Conservation (phyloP, 2,113 vertebrate genomes). For the Paraplagusia blochii region DNA sequence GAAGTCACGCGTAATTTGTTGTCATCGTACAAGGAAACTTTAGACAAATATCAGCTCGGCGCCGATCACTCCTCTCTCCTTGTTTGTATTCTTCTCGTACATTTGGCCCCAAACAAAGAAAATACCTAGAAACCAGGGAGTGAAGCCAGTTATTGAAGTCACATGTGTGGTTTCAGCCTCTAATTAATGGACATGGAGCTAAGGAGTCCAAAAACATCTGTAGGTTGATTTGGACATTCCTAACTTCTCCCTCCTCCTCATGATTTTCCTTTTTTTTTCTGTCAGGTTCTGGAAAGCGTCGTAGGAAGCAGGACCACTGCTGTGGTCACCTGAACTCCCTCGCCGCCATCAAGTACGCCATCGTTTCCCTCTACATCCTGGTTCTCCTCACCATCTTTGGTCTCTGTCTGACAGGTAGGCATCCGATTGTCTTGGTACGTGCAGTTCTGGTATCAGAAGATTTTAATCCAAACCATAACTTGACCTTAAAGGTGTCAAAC, state of each 20-base stretch:
- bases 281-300: conserved; percentile 66
- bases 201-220: not conserved
- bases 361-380: conserved; percentile 78
- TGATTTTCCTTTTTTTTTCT: not conserved
- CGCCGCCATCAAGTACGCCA: conserved; percentile 78
- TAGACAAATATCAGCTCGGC: not conserved
- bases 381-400: conserved; percentile 79
- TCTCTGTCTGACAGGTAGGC: conserved; percentile 77
- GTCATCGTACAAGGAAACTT: not conserved
- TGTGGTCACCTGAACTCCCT: conserved; percentile 75
- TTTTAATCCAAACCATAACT: too few relatives aligned
- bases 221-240: too few relatives aligned
- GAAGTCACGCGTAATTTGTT: not conserved
- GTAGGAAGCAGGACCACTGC: conserved; percentile 73
- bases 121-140: conserved; percentile 1
- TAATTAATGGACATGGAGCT: not conserved
- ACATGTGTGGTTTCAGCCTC: too few relatives aligned
- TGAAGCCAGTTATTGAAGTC: not conserved
- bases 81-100: not conserved
- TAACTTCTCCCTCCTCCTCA: not conserved
- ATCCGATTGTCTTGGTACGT: too few relatives aligned
- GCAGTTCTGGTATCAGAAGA: too few relatives aligned
- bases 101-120: too few relatives aligned
- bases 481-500: too few relatives aligned
- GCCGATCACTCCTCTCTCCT: not conserved